Evolutionary conservation across 2,888 invertebrate species (phyloP), one percentile per base, ranked within the genome.

Genomic region (Allacma fusca): DNA sequence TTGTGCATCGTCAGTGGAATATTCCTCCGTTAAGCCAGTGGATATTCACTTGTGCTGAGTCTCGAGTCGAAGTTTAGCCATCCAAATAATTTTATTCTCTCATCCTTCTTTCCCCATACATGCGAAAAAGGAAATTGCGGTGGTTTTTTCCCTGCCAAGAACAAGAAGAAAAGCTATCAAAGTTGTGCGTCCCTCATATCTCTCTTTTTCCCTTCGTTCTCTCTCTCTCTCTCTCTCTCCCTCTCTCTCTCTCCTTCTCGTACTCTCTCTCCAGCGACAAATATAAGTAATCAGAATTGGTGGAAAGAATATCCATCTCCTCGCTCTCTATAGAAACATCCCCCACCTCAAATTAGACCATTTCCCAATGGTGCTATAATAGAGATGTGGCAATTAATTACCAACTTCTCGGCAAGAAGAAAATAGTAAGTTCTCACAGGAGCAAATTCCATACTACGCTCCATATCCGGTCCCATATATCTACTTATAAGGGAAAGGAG

Each of bases 341-440:
- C 75, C 72, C 50, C 71, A 75, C 75, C 75, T 78, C 78, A 78
- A 75, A 78, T 78, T 78, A 75, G 70, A 70, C 70, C 67, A 68
- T 67, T 57, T 78, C 78, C 78, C 78, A 57, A 64, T 71, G 70
- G 78, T 75, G 50, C 75, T 69, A 78, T 78, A 67, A 74, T 69
- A 67, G 69, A 75, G 75, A 70, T 50, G 78, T 50, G 44, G 78
- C 78, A 78, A 78, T 78, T 78, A 78, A 78, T 78, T 78, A 77
- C 76, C 29, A 24, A 57, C 29, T 21, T 69, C 65, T 70, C 50
- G 50, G 44, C 28, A 70, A 26, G 50, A 70, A 26, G 50, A 70
- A 70, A 50, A 70, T 21, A 44, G 13, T 19, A 70, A 24, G 50
- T 50, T 50, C 50, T 50, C 50, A 50, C 50, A 50, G 7, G 7